A percentile compares a stretch with the other conserved stretches of the same genome.
These are phyloP conservation scores for Pseudorhombus dupliciocellatus DNA, from an alignment of 2,113 vertebrate genomes.

Conservation along the genomic window DNA sequence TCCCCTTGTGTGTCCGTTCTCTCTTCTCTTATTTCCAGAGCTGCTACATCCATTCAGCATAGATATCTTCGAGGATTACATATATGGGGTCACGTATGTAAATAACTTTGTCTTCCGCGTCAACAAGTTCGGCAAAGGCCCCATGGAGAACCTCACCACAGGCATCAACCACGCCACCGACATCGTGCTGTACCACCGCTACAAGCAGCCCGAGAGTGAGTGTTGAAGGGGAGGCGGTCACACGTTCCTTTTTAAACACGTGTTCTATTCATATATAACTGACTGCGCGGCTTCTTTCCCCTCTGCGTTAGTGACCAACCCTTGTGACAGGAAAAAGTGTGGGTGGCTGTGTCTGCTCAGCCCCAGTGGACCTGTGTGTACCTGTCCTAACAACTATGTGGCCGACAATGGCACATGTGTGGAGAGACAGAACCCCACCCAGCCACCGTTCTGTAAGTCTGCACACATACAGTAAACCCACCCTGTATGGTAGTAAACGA, in stretches of 20 bases:
- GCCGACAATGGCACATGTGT: slow-evolving; percentile 93
- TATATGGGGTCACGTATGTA: slow-evolving; percentile 96
- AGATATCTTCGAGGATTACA: slow-evolving; percentile 97
- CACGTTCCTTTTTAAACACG: background rate
- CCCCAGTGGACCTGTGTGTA: slow-evolving; percentile 95
- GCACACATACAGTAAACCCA: background rate
- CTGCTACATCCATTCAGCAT: slow-evolving; percentile 97
- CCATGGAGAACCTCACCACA: slow-evolving; percentile 89
- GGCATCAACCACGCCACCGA: slow-evolving; percentile 95
- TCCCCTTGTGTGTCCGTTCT: background rate
- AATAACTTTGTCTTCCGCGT: slow-evolving; percentile 97
- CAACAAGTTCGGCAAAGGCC: slow-evolving; percentile 93
- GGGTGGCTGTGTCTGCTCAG: slow-evolving; percentile 97
- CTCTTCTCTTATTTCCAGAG: slow-evolving; percentile 73
- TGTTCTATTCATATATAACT: background rate
- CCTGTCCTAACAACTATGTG: slow-evolving; percentile 91
- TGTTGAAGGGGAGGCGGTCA: background rate
- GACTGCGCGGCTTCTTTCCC: slow-evolving; percentile 11
- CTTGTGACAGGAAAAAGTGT: slow-evolving; percentile 96
- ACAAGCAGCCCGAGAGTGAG: slow-evolving; percentile 95
- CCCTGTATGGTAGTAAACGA: background rate
- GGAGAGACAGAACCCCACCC: slow-evolving; percentile 83
- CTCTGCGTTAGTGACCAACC: slow-evolving; percentile 87
- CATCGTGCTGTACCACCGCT: slow-evolving; percentile 93
- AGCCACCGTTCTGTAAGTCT: slow-evolving; percentile 85